A percentile compares a stretch with the other conserved stretches of the same genome.
Evolutionary conservation across 2,888 invertebrate genomes (phyloP).

Genomic region (Lampropteryx suffumata): DNA sequence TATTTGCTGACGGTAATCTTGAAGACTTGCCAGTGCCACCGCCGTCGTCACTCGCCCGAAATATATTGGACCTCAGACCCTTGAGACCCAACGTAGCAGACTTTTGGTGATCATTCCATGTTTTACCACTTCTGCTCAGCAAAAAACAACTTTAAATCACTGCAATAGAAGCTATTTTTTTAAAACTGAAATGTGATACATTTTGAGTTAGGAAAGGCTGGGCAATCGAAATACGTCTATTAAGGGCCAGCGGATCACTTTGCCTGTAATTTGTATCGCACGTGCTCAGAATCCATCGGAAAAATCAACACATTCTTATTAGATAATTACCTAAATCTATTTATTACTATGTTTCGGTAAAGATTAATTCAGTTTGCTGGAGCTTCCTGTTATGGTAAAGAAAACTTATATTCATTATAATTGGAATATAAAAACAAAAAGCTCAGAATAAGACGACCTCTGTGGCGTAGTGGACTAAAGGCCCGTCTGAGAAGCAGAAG

Average conservation of each 20-base stretch:
- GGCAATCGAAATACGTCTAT: conserved; percentile 64
- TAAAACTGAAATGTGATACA: conserved; percentile 30
- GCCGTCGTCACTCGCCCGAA: conserved; percentile 44
- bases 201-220: conserved; percentile 63
- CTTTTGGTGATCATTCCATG: conserved; percentile 53
- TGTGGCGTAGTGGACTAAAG: too few species aligned
- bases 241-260: conserved; percentile 64
- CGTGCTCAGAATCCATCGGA: conserved; percentile 55
- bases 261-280: conserved; percentile 68
- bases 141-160: conserved; percentile 26
- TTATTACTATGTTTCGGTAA: not conserved
- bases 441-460: too few species aligned
- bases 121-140: conserved; percentile 32
- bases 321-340: conserved; percentile 32
- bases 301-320: conserved; percentile 36
- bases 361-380: not conserved
- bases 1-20: conserved; percentile 75
- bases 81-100: conserved; percentile 55
- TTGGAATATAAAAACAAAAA: too few species aligned
- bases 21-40: conserved; percentile 56
- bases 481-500: too few species aligned
- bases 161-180: conserved; percentile 24
- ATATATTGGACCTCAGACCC: conserved; percentile 71
- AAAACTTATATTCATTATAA: too few species aligned
- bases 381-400: not conserved